Percentiles rank a stretch among this genome's conserved stretches.
These are phyloP conservation scores for Aporophyla lueneburgensis DNA, from an alignment of 2,888 invertebrate genomes.

Conservation along the genomic window DNA sequence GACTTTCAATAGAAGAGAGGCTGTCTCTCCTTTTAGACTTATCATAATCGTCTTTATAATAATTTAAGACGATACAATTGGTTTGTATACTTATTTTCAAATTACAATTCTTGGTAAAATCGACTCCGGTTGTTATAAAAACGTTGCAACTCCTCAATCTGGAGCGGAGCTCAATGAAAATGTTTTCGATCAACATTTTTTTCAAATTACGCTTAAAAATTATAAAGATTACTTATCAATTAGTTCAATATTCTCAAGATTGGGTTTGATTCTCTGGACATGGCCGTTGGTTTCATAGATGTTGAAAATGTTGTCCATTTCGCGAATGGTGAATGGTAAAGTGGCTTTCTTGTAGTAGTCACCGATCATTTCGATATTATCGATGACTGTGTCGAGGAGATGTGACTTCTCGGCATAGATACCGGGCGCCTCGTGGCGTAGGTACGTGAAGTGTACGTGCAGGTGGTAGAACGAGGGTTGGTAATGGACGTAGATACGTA, in stretches of 20 bases:
- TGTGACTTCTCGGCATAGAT: conserved; percentile 96
- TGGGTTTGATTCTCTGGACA: conserved; percentile 84
- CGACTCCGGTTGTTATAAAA: conserved; percentile 88
- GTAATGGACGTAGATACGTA: conserved; percentile 97
- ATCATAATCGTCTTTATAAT: conserved; percentile 78
- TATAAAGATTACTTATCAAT: conserved; percentile 66
- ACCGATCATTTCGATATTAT: conserved; percentile 95
- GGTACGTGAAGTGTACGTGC: conserved; percentile 97
- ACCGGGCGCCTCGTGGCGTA: conserved; percentile 95
- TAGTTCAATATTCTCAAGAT: conserved; percentile 76
- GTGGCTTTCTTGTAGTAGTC: conserved; percentile 96
- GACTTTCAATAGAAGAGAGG: conserved; percentile 87
- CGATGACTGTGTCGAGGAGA: conserved; percentile 96
- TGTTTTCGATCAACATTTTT: conserved; percentile 88
- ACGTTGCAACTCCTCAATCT: conserved; percentile 91
- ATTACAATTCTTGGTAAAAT: conserved; percentile 85
- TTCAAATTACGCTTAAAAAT: conserved; percentile 63
- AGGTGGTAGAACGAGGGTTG: conserved; percentile 99
- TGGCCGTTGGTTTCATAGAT: conserved; percentile 91
- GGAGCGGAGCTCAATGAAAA: conserved; percentile 91
- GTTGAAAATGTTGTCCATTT: conserved; percentile 93
- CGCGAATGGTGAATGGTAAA: conserved; percentile 95
- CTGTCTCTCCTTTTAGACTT: conserved; percentile 81
- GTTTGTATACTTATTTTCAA: conserved; percentile 87
- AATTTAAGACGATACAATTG: conserved; percentile 85